Conservation (phyloP, 2,113 vertebrate species). For the Rallus limicola region DNA sequence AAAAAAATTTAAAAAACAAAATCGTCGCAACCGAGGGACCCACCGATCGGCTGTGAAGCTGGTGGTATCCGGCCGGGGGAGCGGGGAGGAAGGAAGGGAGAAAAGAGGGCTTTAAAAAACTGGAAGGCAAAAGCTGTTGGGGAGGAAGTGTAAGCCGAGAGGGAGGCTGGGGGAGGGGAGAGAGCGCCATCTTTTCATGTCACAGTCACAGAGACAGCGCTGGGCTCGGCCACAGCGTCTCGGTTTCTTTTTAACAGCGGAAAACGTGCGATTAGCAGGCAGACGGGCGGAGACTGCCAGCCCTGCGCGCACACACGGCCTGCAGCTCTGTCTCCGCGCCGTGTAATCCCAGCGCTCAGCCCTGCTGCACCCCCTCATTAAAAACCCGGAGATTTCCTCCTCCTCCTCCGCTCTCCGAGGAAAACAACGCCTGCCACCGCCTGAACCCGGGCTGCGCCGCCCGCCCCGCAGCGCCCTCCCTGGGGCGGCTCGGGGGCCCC, state of each 20-base stretch:
- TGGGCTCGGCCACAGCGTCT: slow-evolving; percentile 69
- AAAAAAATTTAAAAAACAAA: neutral
- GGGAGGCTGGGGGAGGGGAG: slow-evolving; percentile 72
- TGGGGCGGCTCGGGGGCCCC: slow-evolving; percentile 66
- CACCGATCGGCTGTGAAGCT: slow-evolving; percentile 56
- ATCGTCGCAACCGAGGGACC: slow-evolving; percentile 21
- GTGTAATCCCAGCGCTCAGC: slow-evolving; percentile 48
- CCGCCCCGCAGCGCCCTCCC: slow-evolving; percentile 47
- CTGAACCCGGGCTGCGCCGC: slow-evolving; percentile 45
- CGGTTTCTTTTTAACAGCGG: slow-evolving; percentile 74
- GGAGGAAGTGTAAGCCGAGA: slow-evolving; percentile 74
- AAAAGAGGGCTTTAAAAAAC: slow-evolving; percentile 48
- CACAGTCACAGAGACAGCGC: slow-evolving; percentile 75
- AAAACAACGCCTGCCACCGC: slow-evolving; percentile 75
- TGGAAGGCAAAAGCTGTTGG: slow-evolving; percentile 50
- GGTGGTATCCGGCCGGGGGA: slow-evolving; percentile 59
- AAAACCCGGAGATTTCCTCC: slow-evolving; percentile 71
- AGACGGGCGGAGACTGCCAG: slow-evolving; percentile 70
- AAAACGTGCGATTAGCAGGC: slow-evolving; percentile 79
- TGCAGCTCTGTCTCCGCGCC: slow-evolving; percentile 50
- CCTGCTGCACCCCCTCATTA: slow-evolving; percentile 59
- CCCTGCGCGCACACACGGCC: slow-evolving; percentile 63
- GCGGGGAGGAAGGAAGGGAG: neutral
- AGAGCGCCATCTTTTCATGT: slow-evolving; percentile 83
- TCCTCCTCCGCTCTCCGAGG: slow-evolving; percentile 49